phyloP scores from a whole-genome alignment of 2,888 invertebrate species.

The Xylota segnis region DNA sequence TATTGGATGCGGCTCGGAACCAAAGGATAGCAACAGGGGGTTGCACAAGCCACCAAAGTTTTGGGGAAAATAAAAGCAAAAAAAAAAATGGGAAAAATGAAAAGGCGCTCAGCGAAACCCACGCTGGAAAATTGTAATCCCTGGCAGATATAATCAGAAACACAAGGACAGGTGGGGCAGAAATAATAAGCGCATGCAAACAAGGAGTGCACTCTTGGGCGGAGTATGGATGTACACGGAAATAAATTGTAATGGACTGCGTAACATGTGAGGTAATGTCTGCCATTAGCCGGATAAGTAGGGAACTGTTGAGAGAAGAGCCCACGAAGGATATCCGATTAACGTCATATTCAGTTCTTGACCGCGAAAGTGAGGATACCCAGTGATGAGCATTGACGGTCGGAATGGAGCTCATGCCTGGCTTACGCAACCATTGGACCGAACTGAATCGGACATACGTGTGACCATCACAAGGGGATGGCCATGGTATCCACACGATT shows the following conservation, averaged over 20 bases:
- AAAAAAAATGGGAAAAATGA: constrained; percentile 29
- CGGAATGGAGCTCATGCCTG: too few species aligned
- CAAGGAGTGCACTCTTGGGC: not conserved
- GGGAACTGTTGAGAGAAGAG: not conserved
- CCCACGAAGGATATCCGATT: not conserved
- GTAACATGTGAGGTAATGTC: not conserved
- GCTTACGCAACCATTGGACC: too few species aligned
- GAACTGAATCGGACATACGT: too few species aligned
- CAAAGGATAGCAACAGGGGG: constrained; percentile 26
- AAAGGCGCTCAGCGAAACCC: constrained; percentile 16
- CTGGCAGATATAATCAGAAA: not conserved
- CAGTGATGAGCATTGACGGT: not conserved
- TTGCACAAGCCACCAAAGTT: constrained; percentile 29
- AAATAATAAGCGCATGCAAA: not conserved
- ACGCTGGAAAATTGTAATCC: constrained; percentile 22
- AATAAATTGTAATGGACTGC: constrained; percentile 3
- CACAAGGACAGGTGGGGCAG: not conserved
- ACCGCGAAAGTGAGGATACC: not conserved
- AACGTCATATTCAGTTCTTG: not conserved
- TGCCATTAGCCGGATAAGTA: not conserved
- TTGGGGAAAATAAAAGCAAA: constrained; percentile 30
- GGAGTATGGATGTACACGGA: not conserved
- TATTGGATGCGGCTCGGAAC: constrained; percentile 10
- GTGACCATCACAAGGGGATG: too few species aligned
- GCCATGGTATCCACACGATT: too few species aligned